Base-by-base conservation (phyloP, 2,888 invertebrate species). In the Drosophila leonis region DNA sequence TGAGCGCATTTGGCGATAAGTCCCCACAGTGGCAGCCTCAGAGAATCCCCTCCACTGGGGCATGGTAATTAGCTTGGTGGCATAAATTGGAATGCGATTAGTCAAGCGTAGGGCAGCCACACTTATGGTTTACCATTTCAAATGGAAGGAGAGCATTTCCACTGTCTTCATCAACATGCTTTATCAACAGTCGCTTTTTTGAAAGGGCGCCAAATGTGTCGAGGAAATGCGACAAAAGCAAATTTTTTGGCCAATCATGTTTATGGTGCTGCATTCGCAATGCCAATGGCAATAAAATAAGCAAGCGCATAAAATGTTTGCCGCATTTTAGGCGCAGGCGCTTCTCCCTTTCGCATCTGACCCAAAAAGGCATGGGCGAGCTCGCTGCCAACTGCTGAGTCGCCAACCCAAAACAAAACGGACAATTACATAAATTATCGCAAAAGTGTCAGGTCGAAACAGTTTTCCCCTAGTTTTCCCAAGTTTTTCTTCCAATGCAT, bases 381-480 rank as follows among this genome's bases (percentile, higher is more conserved):
- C n/a, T 59, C 24, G 65, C 51, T 84, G 82, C 75, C 84, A 87
- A 79, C 52, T 69, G 63, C 49, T 54, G 44, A 59, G 51, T 63
- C 49, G 64, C 44, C 41, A 56, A 59, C 64, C 73, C 86, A 77
- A 75, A 75, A 75, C 66, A 75, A 79, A 79, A 75, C 80, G 63
- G 63, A 71, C 69, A 83, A 77, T 70, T 68, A 75, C 80, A 85
- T 88, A 88, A 85, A 84, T 85, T 84, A 80, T 86, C 65, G 52
- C 62, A 55, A 60, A 70, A 70, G 71, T 80, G 72, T 65, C 64
- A 66, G 68, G 35, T 49, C 51, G 64, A 51, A 61, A 49, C 9
- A 10, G 39, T 33, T 20, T 24, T 9, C 13, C 27, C 12, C 18
- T n/a, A 31, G 24, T 35, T 62, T 35, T 29, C 24, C 35, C 12